Conservation (phyloP, 2,797 vertebrate species). For the Pseudomugil gertrudae region DNA sequence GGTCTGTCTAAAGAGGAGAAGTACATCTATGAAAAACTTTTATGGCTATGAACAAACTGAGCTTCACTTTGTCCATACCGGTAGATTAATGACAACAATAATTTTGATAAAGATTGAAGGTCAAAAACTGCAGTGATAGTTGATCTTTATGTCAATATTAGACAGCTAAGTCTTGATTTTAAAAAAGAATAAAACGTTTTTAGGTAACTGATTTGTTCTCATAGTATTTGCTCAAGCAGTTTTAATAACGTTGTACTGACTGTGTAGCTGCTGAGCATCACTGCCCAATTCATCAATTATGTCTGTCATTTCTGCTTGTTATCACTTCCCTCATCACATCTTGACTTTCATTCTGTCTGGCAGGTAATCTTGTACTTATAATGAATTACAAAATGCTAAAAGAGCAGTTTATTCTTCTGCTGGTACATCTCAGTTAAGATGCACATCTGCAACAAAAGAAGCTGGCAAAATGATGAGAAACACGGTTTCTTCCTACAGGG, state of each 20-base stretch:
- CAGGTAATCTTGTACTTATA: conserved; percentile 10
- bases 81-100: neutral
- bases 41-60: no score
- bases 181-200: neutral
- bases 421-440: conserved; percentile 16
- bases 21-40: no score
- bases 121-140: neutral
- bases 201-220: neutral
- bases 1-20: no score
- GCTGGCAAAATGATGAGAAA: conserved; percentile 31
- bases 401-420: conserved; percentile 5
- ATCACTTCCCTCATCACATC: conserved; percentile 3
- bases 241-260: neutral
- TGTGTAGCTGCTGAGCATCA: neutral
- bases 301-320: neutral
- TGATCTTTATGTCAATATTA: neutral
- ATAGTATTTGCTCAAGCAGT: neutral
- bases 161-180: neutral
- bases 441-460: conserved; percentile 16
- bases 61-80: no score
- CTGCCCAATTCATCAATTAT: neutral
- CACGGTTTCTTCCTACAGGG: conserved; percentile 19
- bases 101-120: neutral
- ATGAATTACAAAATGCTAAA: neutral
- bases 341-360: conserved; percentile 3